phyloP scores from a whole-genome alignment of 1,140 invertebrate genomes.

The Apolygus lucorum region DNA sequence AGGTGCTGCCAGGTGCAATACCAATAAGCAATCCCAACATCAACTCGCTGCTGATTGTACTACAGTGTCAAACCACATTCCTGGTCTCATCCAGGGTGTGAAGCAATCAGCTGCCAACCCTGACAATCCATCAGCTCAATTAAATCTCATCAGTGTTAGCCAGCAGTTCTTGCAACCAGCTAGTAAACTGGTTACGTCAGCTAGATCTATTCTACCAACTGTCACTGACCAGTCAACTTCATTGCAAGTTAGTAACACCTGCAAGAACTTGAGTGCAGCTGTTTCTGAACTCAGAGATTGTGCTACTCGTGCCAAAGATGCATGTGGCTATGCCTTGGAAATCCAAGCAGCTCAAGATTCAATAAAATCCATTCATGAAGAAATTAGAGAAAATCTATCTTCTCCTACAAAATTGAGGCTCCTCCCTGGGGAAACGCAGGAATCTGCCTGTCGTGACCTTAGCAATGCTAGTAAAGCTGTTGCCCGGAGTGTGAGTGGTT shows the following conservation, averaged over 20 bases:
- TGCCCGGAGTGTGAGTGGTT: conserved; percentile 60
- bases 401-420: conserved; percentile 67
- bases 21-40: conserved; percentile 56
- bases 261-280: conserved; percentile 64
- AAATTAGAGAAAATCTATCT: conserved; percentile 69
- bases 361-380: conserved; percentile 67
- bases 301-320: conserved; percentile 72
- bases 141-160: conserved; percentile 76
- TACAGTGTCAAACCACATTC: conserved; percentile 68
- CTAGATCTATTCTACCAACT: conserved; percentile 75
- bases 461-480: conserved; percentile 57
- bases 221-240: conserved; percentile 70
- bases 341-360: conserved; percentile 60
- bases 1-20: conserved; percentile 61
- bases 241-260: conserved; percentile 58
- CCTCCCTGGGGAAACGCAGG: conserved; percentile 76
- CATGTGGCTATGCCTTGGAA: conserved; percentile 72
- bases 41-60: conserved; percentile 68
- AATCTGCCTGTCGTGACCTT: conserved; percentile 63
- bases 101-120: conserved; percentile 62
- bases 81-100: conserved; percentile 70
- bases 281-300: conserved; percentile 72
- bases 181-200: conserved; percentile 61
- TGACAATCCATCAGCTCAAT: conserved; percentile 62
- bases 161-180: conserved; percentile 69